Conservation (phyloP, 1,140 invertebrate genomes). For the Drosophila serrata region DNA sequence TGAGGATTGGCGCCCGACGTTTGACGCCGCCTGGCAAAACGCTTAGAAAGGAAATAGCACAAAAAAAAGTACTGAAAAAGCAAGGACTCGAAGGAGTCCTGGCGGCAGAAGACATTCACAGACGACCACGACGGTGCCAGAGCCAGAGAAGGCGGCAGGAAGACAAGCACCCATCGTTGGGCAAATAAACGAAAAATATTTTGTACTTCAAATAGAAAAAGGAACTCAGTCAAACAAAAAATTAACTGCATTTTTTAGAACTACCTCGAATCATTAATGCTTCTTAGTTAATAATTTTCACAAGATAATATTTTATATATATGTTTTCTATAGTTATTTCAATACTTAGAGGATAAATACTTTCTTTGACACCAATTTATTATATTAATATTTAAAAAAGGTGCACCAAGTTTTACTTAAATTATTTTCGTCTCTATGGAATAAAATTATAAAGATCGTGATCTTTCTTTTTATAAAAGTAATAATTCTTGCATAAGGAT, state of each 20-base stretch:
- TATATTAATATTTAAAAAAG: too few species aligned
- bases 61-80: conserved; percentile 30
- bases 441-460: too few species aligned
- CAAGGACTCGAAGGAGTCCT: conserved; percentile 23
- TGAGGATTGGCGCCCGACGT: conserved; percentile 54
- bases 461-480: neutral
- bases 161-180: conserved; percentile 22
- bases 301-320: neutral
- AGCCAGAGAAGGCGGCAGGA: conserved; percentile 65
- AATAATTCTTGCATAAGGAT: neutral
- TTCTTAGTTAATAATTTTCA: neutral
- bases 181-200: conserved; percentile 81
- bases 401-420: too few species aligned
- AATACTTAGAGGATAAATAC: too few species aligned
- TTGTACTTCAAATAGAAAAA: conserved; percentile 68
- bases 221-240: conserved; percentile 18
- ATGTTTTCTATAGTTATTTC: neutral
- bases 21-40: conserved; percentile 60
- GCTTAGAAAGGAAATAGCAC: conserved; percentile 53
- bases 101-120: conserved; percentile 11
- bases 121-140: conserved; percentile 62
- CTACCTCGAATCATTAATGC: neutral
- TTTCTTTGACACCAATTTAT: too few species aligned
- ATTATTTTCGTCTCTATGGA: too few species aligned
- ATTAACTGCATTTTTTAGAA: neutral